These are phyloP conservation scores for Trisateles emortualis DNA, from an alignment of 2,888 invertebrate species.

Conservation along the genomic window DNA sequence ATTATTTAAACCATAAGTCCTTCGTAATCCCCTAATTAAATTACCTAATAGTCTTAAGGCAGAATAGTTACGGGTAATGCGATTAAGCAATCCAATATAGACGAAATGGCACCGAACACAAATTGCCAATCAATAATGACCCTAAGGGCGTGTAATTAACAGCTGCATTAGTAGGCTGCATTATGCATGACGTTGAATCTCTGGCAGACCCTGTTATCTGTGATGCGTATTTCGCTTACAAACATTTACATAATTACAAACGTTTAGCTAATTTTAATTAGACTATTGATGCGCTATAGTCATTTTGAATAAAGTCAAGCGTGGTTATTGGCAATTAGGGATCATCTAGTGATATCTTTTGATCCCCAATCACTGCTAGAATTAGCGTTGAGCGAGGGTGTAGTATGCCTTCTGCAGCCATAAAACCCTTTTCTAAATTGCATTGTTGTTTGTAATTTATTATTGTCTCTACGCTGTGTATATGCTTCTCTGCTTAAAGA, in stretches of 20 bases:
- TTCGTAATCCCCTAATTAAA: slow-evolving; percentile 60
- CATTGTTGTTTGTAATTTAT: slow-evolving; percentile 1
- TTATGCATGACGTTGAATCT: slow-evolving; percentile 77
- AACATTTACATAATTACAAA: slow-evolving; percentile 73
- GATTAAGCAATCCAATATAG: slow-evolving; percentile 68
- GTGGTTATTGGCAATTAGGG: slow-evolving; percentile 19
- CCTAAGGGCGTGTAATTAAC: slow-evolving; percentile 76
- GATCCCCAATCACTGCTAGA: slow-evolving; percentile 12
- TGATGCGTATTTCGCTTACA: slow-evolving; percentile 62
- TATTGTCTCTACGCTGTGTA: too few relatives aligned
- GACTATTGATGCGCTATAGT: slow-evolving; percentile 43
- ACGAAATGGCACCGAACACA: slow-evolving; percentile 62
- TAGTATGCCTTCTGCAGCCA: not conserved
- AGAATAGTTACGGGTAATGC: slow-evolving; percentile 60
- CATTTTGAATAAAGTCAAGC: slow-evolving; percentile 11
- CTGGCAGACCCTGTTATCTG: slow-evolving; percentile 65
- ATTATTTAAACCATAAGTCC: slow-evolving; percentile 54
- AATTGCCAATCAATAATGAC: slow-evolving; percentile 76
- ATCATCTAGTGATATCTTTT: slow-evolving; percentile 17
- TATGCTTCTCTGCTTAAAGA: too few relatives aligned
- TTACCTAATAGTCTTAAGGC: slow-evolving; percentile 63
- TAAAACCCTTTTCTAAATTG: slow-evolving; percentile 4
- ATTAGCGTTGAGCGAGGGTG: slow-evolving; percentile 6
- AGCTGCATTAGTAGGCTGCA: slow-evolving; percentile 73
- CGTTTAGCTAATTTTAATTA: slow-evolving; percentile 63